These are phyloP conservation scores for Nemurella pictetii DNA, from an alignment of 2,888 invertebrate species.

Conservation along the genomic window DNA sequence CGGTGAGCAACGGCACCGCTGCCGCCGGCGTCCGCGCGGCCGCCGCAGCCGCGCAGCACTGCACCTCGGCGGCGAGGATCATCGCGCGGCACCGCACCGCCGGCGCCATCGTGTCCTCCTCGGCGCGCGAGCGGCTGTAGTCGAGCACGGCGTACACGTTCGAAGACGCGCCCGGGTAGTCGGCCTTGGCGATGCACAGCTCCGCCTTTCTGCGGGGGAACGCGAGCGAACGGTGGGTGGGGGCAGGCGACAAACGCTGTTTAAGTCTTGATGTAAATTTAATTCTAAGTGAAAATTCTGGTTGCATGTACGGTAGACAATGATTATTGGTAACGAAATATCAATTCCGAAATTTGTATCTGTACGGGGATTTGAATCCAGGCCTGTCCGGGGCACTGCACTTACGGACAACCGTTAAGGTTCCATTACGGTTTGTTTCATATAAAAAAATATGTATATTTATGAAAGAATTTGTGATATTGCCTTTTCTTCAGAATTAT, in stretches of 20 bases:
- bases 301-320: no score
- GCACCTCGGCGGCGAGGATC: constrained; percentile 69
- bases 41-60: constrained; percentile 54
- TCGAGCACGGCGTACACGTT: constrained; percentile 59
- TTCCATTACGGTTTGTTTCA: no score
- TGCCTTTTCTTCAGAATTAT: no score
- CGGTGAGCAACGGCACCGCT: constrained; percentile 58
- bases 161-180: constrained; percentile 51
- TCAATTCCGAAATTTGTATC: no score
- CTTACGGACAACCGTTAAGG: no score
- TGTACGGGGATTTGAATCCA: no score
- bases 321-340: no score
- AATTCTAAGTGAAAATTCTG: no score
- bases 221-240: background rate
- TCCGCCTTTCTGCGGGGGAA: constrained; percentile 49
- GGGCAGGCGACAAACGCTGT: background rate
- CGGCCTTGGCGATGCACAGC: constrained; percentile 51
- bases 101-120: constrained; percentile 54
- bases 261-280: no score
- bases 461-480: no score
- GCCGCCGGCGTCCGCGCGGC: constrained; percentile 40
- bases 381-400: no score
- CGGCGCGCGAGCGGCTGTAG: constrained; percentile 58
- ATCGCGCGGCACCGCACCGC: constrained; percentile 66
- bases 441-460: no score